Base-by-base conservation (phyloP, 2,888 invertebrate genomes). In the Andrena haemorrhoa region DNA sequence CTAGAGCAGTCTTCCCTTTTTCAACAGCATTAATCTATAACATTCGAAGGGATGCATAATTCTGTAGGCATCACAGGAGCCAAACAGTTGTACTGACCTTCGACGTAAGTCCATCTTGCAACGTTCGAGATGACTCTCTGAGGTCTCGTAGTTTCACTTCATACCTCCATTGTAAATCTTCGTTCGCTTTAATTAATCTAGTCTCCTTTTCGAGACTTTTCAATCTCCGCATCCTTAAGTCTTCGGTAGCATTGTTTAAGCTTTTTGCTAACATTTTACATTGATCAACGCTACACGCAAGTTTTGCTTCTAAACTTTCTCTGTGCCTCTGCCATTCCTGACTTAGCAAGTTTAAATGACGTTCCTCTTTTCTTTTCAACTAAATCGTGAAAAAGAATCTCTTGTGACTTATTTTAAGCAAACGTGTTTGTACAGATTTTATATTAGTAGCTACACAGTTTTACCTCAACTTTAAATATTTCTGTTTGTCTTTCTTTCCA, bases 401-500 rank as follows among this genome's bases (percentile, higher is more conserved):
- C 12, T 49, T 23, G 16, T 47, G 51, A 65, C 7, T 65, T 26
- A 23, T 51, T 20, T 33, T 5, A 35, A 53, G 23, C 29, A 58
- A 60, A 35, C 10, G 5, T 68, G 60, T n/a, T 49, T 47, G 12
- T 1, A 51, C 16, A 33, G 5, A 10, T 49, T 10, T 73, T 63
- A 68, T 8, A 26, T 23, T 60, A 29, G 10, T 41, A n/a, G n/a
- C n/a, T n/a, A 64, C 47, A 68, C 29, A 49, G 26, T 61, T 65
- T 79, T 89, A 96, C 95, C 93, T 96, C 96, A 58, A 94, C 92
- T 89, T 95, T 95, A 89, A 96, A 97, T 7, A 95, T 90, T 80
- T 95, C 95, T 89, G 96, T 96, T 89, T 97, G 96, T 33, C 95
- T 94, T 82, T 96, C 95, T 90, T 97, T 97, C 97, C 97, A 97